These are phyloP conservation scores for Zaprionus lachaisei DNA, from an alignment of 1,140 invertebrate genomes.

Conservation along the genomic window DNA sequence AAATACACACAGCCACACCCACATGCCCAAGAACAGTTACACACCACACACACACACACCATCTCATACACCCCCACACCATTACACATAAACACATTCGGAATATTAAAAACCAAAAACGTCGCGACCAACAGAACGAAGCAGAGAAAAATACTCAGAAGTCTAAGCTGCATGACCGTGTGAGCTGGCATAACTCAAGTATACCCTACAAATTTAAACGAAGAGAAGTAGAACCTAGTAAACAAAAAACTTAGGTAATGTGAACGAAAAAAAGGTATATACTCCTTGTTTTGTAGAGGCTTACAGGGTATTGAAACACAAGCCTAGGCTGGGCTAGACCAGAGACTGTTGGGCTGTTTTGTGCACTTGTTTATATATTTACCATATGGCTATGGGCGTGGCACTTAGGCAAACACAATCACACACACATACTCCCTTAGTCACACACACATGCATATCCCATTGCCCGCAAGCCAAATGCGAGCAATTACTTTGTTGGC, in stretches of 20 bases:
- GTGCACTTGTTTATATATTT: slow-evolving; percentile 42
- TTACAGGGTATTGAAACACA: slow-evolving; percentile 17
- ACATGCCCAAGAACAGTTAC: background rate
- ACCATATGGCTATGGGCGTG: slow-evolving; percentile 54
- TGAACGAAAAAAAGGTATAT: background rate
- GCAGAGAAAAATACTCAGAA: background rate
- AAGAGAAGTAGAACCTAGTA: background rate
- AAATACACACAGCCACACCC: slow-evolving; percentile 9
- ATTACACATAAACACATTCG: slow-evolving; percentile 34
- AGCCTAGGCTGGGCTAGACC: background rate
- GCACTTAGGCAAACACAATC: slow-evolving; percentile 13
- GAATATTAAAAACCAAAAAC: slow-evolving; percentile 46
- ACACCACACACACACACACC: slow-evolving; percentile 12
- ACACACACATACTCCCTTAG: slow-evolving; percentile 1
- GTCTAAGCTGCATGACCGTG: background rate
- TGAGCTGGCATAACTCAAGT: background rate
- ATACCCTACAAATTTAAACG: background rate
- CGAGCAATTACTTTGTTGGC: slow-evolving; percentile 75
- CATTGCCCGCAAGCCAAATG: slow-evolving; percentile 61
- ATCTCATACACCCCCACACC: slow-evolving; percentile 29
- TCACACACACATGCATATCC: background rate
- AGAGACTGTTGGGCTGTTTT: slow-evolving; percentile 9
- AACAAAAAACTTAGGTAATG: background rate
- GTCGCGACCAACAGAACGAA: slow-evolving; percentile 31
- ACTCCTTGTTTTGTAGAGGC: background rate